phyloP scores from a whole-genome alignment of 2,797 vertebrate species.

The Ctenopoma kingsleyae region DNA sequence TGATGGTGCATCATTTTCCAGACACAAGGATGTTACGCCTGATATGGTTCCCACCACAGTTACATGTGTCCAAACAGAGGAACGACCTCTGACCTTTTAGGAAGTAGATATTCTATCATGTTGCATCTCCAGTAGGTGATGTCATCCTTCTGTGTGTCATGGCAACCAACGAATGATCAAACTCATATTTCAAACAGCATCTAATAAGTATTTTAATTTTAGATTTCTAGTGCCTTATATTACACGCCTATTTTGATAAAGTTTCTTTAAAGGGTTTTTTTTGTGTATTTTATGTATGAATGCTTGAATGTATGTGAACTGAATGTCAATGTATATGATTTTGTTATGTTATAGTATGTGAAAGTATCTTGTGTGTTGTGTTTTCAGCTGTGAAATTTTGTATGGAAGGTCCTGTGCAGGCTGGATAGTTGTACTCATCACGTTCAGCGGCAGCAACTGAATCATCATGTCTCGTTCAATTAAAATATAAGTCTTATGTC shows the following conservation, averaged over 20 bases:
- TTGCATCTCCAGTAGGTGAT: slow-evolving; percentile 66
- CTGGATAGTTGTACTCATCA: slow-evolving; percentile 45
- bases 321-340: slow-evolving; percentile 64
- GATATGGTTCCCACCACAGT: slow-evolving; percentile 44
- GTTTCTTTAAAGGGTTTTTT: slow-evolving; percentile 80
- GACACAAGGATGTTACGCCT: slow-evolving; percentile 62
- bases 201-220: slow-evolving; percentile 88
- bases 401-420: slow-evolving; percentile 51
- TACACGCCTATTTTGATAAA: slow-evolving; percentile 95
- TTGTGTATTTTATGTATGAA: slow-evolving; percentile 74
- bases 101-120: slow-evolving; percentile 52
- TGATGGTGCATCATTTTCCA: slow-evolving; percentile 62
- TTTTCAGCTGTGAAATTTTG: slow-evolving; percentile 60
- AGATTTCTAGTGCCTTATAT: slow-evolving; percentile 99
- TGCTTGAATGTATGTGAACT: slow-evolving; percentile 57
- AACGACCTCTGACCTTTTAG: slow-evolving; percentile 56
- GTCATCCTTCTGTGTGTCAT: slow-evolving; percentile 69
- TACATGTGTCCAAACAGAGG: slow-evolving; percentile 52
- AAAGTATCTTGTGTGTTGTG: slow-evolving; percentile 55
- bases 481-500: slow-evolving; percentile 4
- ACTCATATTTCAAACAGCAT: slow-evolving; percentile 80
- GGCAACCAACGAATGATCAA: slow-evolving; percentile 71
- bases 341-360: slow-evolving; percentile 64
- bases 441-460: slow-evolving; percentile 53
- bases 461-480: slow-evolving; percentile 42